Evolutionary conservation across 1,140 invertebrate species (phyloP).

Genomic region (Lethocerus indicus): DNA sequence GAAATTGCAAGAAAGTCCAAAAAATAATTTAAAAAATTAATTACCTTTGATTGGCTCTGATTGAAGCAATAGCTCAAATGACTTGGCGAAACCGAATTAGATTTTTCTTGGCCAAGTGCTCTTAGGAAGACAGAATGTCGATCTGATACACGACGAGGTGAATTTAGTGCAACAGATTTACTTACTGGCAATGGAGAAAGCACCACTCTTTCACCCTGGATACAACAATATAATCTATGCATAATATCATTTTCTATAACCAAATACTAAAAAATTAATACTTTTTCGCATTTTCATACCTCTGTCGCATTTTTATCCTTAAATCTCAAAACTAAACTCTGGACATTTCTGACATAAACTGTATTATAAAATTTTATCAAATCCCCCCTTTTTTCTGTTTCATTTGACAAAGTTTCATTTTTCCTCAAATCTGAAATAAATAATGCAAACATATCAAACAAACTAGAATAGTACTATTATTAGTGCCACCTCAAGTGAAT

Average conservation of each 20-base stretch:
- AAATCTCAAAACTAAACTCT: conserved; percentile 62
- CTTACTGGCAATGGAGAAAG: conserved; percentile 61
- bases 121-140: conserved; percentile 46
- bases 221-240: conserved; percentile 5
- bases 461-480: too few relatives aligned
- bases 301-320: too few relatives aligned
- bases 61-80: conserved; percentile 72
- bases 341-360: conserved; percentile 66
- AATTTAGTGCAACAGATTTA: conserved; percentile 35
- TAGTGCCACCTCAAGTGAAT: too few relatives aligned
- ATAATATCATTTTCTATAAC: too few relatives aligned
- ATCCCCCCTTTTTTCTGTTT: conserved; percentile 54
- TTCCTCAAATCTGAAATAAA: too few relatives aligned
- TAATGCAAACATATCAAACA: too few relatives aligned
- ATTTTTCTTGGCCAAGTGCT: conserved; percentile 31
- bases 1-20: conserved; percentile 1
- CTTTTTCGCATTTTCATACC: too few relatives aligned
- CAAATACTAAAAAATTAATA: too few relatives aligned
- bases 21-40: conserved; percentile 54
- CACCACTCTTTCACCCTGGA: conserved; percentile 35
- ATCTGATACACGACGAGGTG: conserved; percentile 51
- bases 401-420: too few relatives aligned
- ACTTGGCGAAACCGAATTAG: conserved; percentile 27
- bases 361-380: conserved; percentile 89
- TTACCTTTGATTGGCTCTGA: conserved; percentile 71